Evolutionary conservation across 2,888 invertebrate species (phyloP).

Genomic region (Napeogenes sylphis): DNA sequence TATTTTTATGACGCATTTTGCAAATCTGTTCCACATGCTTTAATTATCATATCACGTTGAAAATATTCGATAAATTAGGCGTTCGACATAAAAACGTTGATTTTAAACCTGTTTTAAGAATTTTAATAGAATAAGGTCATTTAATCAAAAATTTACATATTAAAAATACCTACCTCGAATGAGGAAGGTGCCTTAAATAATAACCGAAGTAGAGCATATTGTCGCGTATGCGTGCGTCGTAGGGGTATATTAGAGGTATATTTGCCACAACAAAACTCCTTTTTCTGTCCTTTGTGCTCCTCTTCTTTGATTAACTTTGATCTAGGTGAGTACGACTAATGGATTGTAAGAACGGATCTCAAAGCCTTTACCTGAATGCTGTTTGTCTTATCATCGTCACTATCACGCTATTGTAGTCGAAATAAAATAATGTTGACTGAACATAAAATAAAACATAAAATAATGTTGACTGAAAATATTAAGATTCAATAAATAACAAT

Average conservation of each 20-base stretch:
- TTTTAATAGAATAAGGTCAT: too few species aligned
- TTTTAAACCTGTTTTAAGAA: too few species aligned
- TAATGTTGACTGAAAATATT: neutral
- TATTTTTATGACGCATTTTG: too few species aligned
- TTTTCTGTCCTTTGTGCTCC: slow-evolving; percentile 69
- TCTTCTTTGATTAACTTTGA: slow-evolving; percentile 77
- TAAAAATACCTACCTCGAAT: neutral
- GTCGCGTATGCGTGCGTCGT: slow-evolving; percentile 10
- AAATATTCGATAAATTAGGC: too few species aligned
- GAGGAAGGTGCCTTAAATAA: neutral
- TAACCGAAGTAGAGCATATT: slow-evolving; percentile 46
- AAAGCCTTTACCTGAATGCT: slow-evolving; percentile 46
- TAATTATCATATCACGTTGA: too few species aligned
- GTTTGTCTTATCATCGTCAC: slow-evolving; percentile 28
- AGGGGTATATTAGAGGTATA: slow-evolving; percentile 45
- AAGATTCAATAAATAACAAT: too few species aligned
- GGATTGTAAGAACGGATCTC: slow-evolving; percentile 54
- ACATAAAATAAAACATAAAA: too few species aligned
- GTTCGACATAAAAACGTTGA: too few species aligned
- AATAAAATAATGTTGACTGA: neutral
- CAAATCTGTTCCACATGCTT: too few species aligned
- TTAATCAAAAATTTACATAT: neutral
- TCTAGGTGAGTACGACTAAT: slow-evolving; percentile 73
- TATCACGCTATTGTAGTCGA: slow-evolving; percentile 18
- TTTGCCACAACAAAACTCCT: slow-evolving; percentile 68